Conservation (phyloP, 2,888 invertebrate species). For the Drosophila multiciliata region DNA sequence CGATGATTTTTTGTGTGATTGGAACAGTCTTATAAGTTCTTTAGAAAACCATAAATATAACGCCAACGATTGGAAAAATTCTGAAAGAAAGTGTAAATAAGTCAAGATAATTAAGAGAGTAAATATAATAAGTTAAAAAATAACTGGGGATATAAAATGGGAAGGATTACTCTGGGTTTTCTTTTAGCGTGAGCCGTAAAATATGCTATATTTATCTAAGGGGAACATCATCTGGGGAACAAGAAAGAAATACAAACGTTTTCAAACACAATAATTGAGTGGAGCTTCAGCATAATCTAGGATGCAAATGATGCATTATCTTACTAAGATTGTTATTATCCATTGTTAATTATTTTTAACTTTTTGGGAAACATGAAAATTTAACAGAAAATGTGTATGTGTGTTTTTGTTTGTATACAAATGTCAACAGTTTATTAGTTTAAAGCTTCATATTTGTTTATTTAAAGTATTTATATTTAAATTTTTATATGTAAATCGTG, state of each 20-base stretch:
- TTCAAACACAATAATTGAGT: no score
- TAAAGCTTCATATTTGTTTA: conserved; percentile 43
- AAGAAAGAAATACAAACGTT: not conserved
- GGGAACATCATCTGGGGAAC: not conserved
- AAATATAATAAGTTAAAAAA: not conserved
- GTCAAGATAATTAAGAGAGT: conserved; percentile 15
- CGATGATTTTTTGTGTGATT: conserved; percentile 14
- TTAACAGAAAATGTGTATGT: conserved; percentile 13
- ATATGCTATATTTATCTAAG: conserved; percentile 18
- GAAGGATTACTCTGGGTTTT: not conserved
- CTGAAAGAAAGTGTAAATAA: conserved; percentile 75
- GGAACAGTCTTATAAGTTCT: conserved; percentile 63
- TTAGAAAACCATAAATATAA: conserved; percentile 82
- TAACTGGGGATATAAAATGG: no score
- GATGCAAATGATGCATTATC: not conserved
- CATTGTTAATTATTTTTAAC: not conserved
- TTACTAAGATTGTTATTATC: not conserved
- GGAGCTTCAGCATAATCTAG: not conserved
- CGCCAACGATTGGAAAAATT: conserved; percentile 84
- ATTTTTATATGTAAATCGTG: conserved; percentile 45
- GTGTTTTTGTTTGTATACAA: conserved; percentile 23
- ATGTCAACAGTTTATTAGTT: conserved; percentile 58
- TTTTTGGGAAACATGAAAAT: not conserved
- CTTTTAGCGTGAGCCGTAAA: conserved; percentile 16
- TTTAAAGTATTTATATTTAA: conserved; percentile 17